Percentiles rank a stretch among this genome's conserved stretches.
Evolutionary conservation across 1,140 invertebrate species (phyloP).

Genomic region (Episyrphus balteatus): DNA sequence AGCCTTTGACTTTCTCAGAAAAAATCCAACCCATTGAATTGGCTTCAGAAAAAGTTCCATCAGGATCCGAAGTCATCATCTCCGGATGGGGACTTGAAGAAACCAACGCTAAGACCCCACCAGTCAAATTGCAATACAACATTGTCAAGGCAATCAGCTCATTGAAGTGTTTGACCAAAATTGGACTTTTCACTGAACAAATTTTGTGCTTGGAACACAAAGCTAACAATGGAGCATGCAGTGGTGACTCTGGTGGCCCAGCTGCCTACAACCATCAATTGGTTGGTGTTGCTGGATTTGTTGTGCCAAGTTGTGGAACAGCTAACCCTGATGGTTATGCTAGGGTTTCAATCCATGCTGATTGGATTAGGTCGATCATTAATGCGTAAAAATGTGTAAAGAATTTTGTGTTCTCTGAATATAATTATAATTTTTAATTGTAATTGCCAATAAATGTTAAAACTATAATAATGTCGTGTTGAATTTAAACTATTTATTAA

Average conservation of each 20-base stretch:
- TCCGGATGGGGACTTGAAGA: constrained; percentile 32
- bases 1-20: constrained; percentile 15
- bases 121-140: constrained; percentile 7
- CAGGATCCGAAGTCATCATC: constrained; percentile 13
- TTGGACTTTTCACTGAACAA: constrained; percentile 2
- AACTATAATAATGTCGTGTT: too few relatives aligned
- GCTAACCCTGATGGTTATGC: constrained; percentile 42
- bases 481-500: too few relatives aligned
- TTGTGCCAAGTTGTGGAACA: constrained; percentile 6
- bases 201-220: constrained; percentile 9
- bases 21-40: constrained; percentile 24
- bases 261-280: constrained; percentile 7
- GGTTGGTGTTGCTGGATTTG: constrained; percentile 11
- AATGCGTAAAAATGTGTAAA: neutral
- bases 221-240: constrained; percentile 4
- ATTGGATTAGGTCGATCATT: constrained; percentile 30
- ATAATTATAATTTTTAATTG: too few relatives aligned
- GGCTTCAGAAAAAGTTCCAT: constrained; percentile 10
- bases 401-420: too few relatives aligned
- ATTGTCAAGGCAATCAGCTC: constrained; percentile 2
- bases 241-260: constrained; percentile 12
- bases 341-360: constrained; percentile 27
- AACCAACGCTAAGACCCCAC: constrained; percentile 1
- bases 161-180: constrained; percentile 2
- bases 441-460: too few relatives aligned